phyloP scores from a whole-genome alignment of 2,888 invertebrate genomes.

The Polydesmus complanatus region DNA sequence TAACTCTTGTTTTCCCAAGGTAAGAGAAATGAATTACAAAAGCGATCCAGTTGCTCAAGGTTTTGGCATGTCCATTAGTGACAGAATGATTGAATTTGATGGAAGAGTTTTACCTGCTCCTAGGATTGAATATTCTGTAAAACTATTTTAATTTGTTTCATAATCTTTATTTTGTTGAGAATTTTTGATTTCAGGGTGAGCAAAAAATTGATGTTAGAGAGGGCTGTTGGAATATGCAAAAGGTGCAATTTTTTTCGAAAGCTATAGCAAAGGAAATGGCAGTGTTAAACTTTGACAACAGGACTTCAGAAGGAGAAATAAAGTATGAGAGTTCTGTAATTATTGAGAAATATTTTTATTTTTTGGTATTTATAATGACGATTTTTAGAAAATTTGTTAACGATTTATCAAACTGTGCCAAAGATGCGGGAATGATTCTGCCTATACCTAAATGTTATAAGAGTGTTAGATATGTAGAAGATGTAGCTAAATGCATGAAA shows the following conservation, averaged over 20 bases:
- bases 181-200: background rate
- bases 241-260: background rate
- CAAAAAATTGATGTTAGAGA: background rate
- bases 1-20: background rate
- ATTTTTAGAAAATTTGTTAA: background rate
- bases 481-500: background rate
- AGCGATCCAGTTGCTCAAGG: background rate
- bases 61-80: conserved; percentile 1
- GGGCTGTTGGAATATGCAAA: conserved; percentile 11
- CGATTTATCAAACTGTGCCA: background rate
- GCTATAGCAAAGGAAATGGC: background rate
- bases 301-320: background rate
- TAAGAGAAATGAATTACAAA: background rate
- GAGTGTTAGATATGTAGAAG: background rate
- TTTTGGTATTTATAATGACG: background rate
- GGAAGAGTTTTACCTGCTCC: conserved; percentile 11
- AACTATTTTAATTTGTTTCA: background rate
- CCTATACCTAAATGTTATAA: background rate
- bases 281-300: conserved; percentile 1
- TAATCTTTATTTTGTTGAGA: background rate
- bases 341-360: background rate
- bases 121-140: conserved; percentile 3
- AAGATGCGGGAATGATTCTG: background rate
- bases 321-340: background rate
- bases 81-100: conserved; percentile 2